Base-by-base conservation (phyloP, 92 coral and sea anemone genomes). In the Siderastrea siderea region DNA sequence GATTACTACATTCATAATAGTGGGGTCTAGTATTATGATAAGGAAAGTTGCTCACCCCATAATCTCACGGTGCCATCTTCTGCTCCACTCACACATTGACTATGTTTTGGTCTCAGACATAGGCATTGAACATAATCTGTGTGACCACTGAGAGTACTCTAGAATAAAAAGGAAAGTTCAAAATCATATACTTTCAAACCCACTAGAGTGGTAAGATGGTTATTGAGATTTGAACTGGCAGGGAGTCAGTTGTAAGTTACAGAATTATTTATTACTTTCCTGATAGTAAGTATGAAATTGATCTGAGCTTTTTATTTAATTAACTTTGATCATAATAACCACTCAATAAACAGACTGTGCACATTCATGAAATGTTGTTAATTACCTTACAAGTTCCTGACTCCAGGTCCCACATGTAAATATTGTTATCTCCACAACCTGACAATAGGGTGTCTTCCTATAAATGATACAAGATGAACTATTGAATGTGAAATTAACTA, bases 51-150 rank as follows among this genome's bases (percentile, higher is more conserved):
- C 96, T 74, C 81, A 97, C 99, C 99, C 99, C 99, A 97, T 46
- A 97, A 92, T 82, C 99, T 91, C 14, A 97, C 99, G 44, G 99
- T 95, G 15, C 98, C 99, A 73, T 98, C 99, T 83, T 98, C 99
- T 9, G 98, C 90, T 43, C 99, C 99, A 91, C 99, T 98, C 1
- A 98, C 75, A 78, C 98, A 90, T 66, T 98, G 98, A 58, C 78
- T 82, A 74, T 90, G 87, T 77, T 86, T 86, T 12, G 90, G 90
- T 14, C 98, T 88, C 9, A 94, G 90, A 7, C 98, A 90, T 49
- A 98, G 92, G 44, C 98, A 94, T 47, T 98, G 99, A 71, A 98
- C 75, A 74, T 98, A 98, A 87, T 98, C 99, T 74, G 94, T 86
- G 68, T 98, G 99, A 14, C 99, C 99, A 63, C 84, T 75, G 43